phyloP scores from a whole-genome alignment of 2,888 invertebrate species.

The Oasisia sp. region DNA sequence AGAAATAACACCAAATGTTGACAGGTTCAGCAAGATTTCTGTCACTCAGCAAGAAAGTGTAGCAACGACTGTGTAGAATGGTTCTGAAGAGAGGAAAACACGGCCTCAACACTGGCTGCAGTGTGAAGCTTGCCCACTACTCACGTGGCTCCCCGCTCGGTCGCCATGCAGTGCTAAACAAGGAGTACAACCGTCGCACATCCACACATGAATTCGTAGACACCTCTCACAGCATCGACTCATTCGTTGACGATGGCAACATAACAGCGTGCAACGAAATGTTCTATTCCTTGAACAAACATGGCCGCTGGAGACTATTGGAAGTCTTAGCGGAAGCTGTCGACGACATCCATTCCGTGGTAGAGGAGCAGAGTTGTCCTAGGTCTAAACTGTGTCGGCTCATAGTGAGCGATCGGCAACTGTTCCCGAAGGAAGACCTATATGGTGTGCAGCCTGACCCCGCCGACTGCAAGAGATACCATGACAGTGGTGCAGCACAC shows the following conservation, averaged over 20 bases:
- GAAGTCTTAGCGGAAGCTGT: not conserved
- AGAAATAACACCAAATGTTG: not conserved
- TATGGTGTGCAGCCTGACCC: not conserved
- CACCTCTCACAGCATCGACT: not conserved
- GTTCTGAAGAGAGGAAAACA: not conserved
- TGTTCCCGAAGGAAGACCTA: not conserved
- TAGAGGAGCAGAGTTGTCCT: not conserved
- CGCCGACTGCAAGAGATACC: not conserved
- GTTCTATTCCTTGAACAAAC: conserved; percentile 4
- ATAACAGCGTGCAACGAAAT: not conserved
- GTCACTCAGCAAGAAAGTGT: not conserved
- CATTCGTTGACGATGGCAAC: not conserved
- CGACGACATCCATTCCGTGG: not conserved
- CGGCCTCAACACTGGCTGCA: conserved; percentile 4
- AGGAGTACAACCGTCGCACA: not conserved
- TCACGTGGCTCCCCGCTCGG: not conserved
- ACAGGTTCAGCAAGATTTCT: not conserved
- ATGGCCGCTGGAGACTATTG: not conserved
- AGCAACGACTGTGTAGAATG: not conserved
- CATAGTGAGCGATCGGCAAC: not conserved
- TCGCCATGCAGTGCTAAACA: not conserved
- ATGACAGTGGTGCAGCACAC: not conserved
- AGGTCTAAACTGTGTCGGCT: not conserved
- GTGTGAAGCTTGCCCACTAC: not conserved
- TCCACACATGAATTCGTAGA: not conserved